phyloP scores from a whole-genome alignment of 2,888 invertebrate genomes.

The Eristalinus aeneus region DNA sequence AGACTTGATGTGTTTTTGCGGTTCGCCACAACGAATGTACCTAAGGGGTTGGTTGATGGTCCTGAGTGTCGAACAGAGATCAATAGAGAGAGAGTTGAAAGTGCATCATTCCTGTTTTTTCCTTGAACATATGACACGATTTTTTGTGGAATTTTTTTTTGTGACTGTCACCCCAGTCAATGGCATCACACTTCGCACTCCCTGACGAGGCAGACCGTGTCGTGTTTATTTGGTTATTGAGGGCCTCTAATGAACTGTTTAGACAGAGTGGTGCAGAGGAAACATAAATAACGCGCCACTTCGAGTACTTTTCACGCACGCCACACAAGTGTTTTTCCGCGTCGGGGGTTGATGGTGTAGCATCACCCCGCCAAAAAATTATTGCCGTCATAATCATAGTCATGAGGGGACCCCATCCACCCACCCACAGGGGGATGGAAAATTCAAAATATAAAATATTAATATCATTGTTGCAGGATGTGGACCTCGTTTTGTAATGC shows the following conservation, averaged over 20 bases:
- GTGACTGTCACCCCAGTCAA: slow-evolving; percentile 24
- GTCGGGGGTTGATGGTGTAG: background rate
- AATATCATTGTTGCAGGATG: slow-evolving; percentile 39
- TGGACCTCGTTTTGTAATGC: slow-evolving; percentile 47
- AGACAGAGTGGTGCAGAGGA: slow-evolving; percentile 24
- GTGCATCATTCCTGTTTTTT: background rate
- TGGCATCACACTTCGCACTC: slow-evolving; percentile 5
- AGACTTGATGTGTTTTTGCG: slow-evolving; percentile 45
- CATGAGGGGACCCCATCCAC: slow-evolving; percentile 3
- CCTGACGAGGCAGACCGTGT: slow-evolving; percentile 12
- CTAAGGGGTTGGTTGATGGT: slow-evolving; percentile 10
- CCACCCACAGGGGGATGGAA: slow-evolving; percentile 30
- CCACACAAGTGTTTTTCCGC: slow-evolving; percentile 16
- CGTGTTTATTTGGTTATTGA: slow-evolving; percentile 62
- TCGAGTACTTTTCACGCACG: slow-evolving; percentile 33
- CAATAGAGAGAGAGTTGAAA: slow-evolving; percentile 25
- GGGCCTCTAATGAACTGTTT: slow-evolving; percentile 65
- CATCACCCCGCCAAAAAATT: slow-evolving; percentile 40
- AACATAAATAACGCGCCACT: slow-evolving; percentile 44
- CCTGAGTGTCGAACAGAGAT: slow-evolving; percentile 36
- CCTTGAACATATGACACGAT: slow-evolving; percentile 60
- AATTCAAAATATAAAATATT: slow-evolving; percentile 62
- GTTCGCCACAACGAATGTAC: slow-evolving; percentile 34
- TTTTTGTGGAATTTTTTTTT: slow-evolving; percentile 10
- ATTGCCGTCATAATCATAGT: slow-evolving; percentile 48